A percentile compares a stretch with the other conserved stretches of the same genome.
These are phyloP conservation scores for Rhodeus uyekii DNA, from an alignment of 2,797 vertebrate species.

Conservation along the genomic window DNA sequence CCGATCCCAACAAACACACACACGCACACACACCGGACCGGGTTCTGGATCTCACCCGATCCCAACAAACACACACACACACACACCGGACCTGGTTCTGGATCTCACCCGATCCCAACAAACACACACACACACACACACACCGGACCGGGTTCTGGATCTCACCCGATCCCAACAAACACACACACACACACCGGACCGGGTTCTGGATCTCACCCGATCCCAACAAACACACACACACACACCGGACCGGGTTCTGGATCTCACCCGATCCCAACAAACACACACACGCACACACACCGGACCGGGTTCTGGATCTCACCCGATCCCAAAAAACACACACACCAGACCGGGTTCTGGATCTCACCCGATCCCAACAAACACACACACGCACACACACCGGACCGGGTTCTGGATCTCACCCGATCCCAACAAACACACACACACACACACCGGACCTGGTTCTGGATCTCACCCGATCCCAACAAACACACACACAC, in stretches of 20 bases:
- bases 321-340: neutral
- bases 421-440: neutral
- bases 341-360: neutral
- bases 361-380: neutral
- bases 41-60: slow-evolving; percentile 11
- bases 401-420: too few relatives aligned
- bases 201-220: too few relatives aligned
- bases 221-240: neutral
- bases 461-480: slow-evolving; percentile 11
- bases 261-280: neutral
- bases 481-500: too few relatives aligned
- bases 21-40: neutral
- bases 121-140: neutral
- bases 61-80: too few relatives aligned
- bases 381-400: too few relatives aligned
- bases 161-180: too few relatives aligned
- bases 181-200: too few relatives aligned
- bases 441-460: neutral
- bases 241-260: neutral
- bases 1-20: neutral
- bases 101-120: neutral
- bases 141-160: slow-evolving; percentile 1
- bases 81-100: too few relatives aligned
- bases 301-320: too few relatives aligned
- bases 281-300: too few relatives aligned